These are phyloP conservation scores for Pyrrhosoma nymphula DNA, from an alignment of 2,888 invertebrate species.

Conservation along the genomic window DNA sequence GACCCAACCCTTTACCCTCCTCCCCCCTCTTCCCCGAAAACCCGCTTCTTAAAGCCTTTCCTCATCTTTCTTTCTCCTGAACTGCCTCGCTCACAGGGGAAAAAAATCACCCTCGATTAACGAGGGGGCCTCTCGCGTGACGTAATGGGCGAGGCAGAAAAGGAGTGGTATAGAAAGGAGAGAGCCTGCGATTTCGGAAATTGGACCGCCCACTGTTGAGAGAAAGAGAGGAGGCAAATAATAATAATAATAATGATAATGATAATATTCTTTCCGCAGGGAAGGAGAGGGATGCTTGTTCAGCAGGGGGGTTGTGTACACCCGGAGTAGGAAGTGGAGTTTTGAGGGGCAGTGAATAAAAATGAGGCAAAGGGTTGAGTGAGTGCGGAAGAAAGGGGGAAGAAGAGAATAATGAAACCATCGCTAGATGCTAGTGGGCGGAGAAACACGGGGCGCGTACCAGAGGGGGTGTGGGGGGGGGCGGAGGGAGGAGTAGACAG, in stretches of 20 bases:
- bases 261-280: background rate
- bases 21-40: background rate
- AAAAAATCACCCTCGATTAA: constrained; percentile 43
- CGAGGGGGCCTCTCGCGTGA: background rate
- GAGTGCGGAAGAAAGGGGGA: background rate
- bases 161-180: background rate
- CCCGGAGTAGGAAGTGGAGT: background rate
- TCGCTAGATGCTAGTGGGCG: background rate
- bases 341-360: background rate
- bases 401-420: too few relatives aligned
- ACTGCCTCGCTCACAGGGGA: background rate
- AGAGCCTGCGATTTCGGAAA: background rate
- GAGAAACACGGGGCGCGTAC: background rate
- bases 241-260: background rate
- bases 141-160: background rate
- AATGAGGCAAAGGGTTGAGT: background rate
- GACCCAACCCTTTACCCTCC: background rate
- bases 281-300: background rate
- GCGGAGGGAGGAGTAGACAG: background rate
- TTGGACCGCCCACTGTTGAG: background rate
- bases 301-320: background rate
- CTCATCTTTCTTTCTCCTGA: background rate
- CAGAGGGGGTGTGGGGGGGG: background rate
- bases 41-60: background rate
- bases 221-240: background rate